Percentiles rank a stretch among this genome's conserved stretches.
Conservation (phyloP, 2,888 invertebrate genomes). For the Drosophila lacicola region DNA sequence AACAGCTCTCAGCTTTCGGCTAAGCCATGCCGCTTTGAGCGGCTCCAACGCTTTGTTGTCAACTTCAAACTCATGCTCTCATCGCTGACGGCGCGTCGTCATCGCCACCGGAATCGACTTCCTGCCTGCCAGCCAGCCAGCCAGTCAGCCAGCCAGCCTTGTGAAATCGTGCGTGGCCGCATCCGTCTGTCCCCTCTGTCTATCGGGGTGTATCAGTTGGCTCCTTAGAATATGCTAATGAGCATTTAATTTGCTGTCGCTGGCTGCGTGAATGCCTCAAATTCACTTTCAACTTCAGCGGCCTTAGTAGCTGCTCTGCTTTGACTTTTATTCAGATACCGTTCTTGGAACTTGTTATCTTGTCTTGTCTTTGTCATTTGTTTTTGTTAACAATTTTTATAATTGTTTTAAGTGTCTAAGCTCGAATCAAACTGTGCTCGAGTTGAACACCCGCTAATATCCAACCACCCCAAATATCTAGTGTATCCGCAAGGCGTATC, state of each 20-base stretch:
- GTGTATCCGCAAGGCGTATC: neutral
- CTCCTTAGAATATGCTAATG: conserved; percentile 68
- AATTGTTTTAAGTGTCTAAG: conserved; percentile 23
- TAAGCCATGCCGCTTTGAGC: conserved; percentile 28
- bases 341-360: conserved; percentile 30
- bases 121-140: conserved; percentile 23
- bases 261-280: conserved; percentile 57
- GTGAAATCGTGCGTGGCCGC: conserved; percentile 49
- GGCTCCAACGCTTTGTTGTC: conserved; percentile 40
- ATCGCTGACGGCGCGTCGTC: conserved; percentile 22
- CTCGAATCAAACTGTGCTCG: conserved; percentile 2
- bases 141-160: conserved; percentile 1
- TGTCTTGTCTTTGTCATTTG: conserved; percentile 5
- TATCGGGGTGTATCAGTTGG: conserved; percentile 8
- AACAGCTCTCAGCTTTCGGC: neutral
- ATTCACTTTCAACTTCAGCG: conserved; percentile 66
- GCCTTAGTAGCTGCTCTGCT: conserved; percentile 63
- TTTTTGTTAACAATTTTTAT: conserved; percentile 20
- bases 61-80: conserved; percentile 27
- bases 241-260: conserved; percentile 65
- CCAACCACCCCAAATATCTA: neutral
- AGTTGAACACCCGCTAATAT: neutral
- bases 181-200: conserved; percentile 23
- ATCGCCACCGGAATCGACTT: conserved; percentile 41
- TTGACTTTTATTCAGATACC: conserved; percentile 55